phyloP scores from a whole-genome alignment of 30 jellyfish, hydroid and myxozoan genomes.

The Hydra vulgaris region DNA sequence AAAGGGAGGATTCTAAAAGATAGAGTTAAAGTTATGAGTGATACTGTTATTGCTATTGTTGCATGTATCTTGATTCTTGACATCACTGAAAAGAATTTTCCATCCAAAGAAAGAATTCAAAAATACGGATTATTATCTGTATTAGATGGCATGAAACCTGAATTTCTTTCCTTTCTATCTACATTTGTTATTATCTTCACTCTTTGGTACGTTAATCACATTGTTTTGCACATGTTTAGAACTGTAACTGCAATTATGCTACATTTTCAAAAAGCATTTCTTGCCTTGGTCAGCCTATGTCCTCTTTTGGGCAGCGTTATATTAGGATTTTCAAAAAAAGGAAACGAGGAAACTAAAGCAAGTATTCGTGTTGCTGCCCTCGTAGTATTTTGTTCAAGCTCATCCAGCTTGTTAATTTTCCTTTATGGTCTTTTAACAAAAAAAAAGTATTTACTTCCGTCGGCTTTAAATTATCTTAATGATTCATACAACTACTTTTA shows the following conservation, averaged over 20 bases:
- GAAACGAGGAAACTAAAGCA: slow-evolving; percentile 4
- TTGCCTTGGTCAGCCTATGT: slow-evolving; percentile 23
- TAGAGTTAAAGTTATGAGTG: slow-evolving; percentile 35
- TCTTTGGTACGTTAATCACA: slow-evolving; percentile 29
- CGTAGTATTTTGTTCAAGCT: slow-evolving; percentile 4
- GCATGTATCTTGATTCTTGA: slow-evolving; percentile 30
- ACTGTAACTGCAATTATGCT: slow-evolving; percentile 13
- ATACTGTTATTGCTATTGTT: slow-evolving; percentile 29
- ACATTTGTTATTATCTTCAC: not conserved
- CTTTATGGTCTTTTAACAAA: not conserved
- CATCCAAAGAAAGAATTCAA: slow-evolving; percentile 4
- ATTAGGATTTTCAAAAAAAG: not conserved
- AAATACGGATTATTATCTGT: not conserved
- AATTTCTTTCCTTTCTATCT: slow-evolving; percentile 1
- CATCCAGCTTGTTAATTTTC: slow-evolving; percentile 6
- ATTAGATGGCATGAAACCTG: slow-evolving; percentile 17
- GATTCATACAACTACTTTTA: slow-evolving; percentile 1
- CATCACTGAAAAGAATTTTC: slow-evolving; percentile 29
- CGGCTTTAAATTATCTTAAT: not conserved
- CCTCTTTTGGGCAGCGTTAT: slow-evolving; percentile 22
- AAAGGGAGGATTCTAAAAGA: slow-evolving; percentile 23
- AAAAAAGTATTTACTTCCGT: slow-evolving; percentile 6
- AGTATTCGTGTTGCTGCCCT: slow-evolving; percentile 23
- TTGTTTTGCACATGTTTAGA: slow-evolving; percentile 18
- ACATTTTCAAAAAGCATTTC: slow-evolving; percentile 16